Evolutionary conservation across 2,113 vertebrate genomes (phyloP), one percentile per base, ranked within the genome.

Genomic region (Hypocryptadius cinnamomeus): DNA sequence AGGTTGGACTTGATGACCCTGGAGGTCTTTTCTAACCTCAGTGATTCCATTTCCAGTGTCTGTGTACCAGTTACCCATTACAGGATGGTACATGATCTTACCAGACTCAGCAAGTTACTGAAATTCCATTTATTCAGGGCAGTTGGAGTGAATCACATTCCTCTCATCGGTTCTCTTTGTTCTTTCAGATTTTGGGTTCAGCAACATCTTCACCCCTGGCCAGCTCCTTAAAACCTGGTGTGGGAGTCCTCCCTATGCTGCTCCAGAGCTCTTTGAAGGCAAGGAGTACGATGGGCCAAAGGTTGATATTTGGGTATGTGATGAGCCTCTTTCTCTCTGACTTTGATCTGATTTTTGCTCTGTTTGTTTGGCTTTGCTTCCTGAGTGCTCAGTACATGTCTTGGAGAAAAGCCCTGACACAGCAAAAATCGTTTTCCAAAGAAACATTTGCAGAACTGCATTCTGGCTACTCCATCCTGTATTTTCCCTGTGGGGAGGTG

Each of bases 181-280:
- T 50, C 76, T 97, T 96, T 70, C 86, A 98, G 99, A 99, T 97
- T 99, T 99, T 96, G 99, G 99, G 85, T 99, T 99, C 98, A 99
- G 99, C 96, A 99, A 99, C 96, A 97, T 98, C 96, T 99, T 99
- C 97, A 99, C 99, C 13, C 98, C 98, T 33, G 99, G 99, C 12
- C 99, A 99, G 97, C 97, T 99, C 87, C 97, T 99, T 79, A 99
- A 99, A 98, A 99, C 99, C 4, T 99, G 99, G 99, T 99, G 99
- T 69, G 99, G 99, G 87, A 99, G 99, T 47, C 99, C 99, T 35
- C 99, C 99, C 6, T 99, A 99, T 0, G 99, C 99, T 1, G 99
- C 99, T 4, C 99, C 99, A 0, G 99, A 99, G 39, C 98, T 99
- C 72, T 99, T 99, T 35, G 99, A 99, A 92, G 99, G 99, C 23